Conservation (phyloP, 2,113 vertebrate genomes). For the Prinia subflava region DNA sequence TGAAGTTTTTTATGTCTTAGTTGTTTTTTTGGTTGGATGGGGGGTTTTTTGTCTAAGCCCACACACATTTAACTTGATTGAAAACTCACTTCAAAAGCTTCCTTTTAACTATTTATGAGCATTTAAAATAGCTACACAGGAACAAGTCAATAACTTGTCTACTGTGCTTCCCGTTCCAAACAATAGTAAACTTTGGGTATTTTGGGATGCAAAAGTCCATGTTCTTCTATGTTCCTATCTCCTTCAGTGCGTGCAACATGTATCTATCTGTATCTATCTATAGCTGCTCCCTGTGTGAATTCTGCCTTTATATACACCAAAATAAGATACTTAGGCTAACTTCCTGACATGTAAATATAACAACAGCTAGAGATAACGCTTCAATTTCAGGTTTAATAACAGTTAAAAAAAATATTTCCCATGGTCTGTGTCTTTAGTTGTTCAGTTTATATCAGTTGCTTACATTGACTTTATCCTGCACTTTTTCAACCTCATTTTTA, state of each 20-base stretch:
- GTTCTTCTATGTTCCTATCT: neutral
- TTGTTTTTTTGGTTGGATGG: neutral
- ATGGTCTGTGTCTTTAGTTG: neutral
- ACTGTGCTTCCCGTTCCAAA: constrained; percentile 41
- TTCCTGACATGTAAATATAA: neutral
- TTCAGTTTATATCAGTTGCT: neutral
- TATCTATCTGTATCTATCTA: neutral
- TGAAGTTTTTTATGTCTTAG: neutral
- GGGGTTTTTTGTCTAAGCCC: neutral
- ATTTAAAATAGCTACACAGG: constrained; percentile 36
- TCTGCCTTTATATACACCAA: neutral
- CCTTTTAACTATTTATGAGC: constrained; percentile 17
- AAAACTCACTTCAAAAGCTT: constrained; percentile 54
- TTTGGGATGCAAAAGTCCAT: neutral
- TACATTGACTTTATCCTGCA: neutral
- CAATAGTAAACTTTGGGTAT: neutral
- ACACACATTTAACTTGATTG: neutral
- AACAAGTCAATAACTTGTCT: constrained; percentile 47
- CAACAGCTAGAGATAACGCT: neutral
- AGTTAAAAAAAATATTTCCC: neutral
- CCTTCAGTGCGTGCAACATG: neutral
- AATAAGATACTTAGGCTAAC: neutral
- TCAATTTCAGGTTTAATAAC: neutral
- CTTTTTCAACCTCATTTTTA: neutral
- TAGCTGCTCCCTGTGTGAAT: neutral